phyloP scores from a whole-genome alignment of 1,140 invertebrate species.

The Colletes gigas region DNA sequence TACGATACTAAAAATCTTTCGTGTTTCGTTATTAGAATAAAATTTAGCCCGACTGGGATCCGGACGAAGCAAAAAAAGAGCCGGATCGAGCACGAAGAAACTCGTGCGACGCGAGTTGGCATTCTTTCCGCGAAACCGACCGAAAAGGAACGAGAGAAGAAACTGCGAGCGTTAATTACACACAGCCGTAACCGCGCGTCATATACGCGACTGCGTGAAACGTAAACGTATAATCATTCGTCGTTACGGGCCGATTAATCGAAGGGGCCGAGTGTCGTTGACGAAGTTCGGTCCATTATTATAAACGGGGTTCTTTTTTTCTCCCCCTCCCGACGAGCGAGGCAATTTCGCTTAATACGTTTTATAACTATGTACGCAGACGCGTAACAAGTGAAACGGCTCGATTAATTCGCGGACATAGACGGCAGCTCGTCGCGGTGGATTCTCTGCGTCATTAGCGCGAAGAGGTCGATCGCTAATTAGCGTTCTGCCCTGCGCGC shows the following conservation, averaged over 20 bases:
- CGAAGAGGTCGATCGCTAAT: slow-evolving; percentile 33
- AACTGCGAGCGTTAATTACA: slow-evolving; percentile 28
- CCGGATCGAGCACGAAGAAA: too few relatives aligned
- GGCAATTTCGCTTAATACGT: slow-evolving; percentile 31
- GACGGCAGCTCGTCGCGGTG: slow-evolving; percentile 2
- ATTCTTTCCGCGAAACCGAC: too few relatives aligned
- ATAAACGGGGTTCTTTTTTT: slow-evolving; percentile 3
- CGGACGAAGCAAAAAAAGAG: too few relatives aligned
- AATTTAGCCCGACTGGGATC: too few relatives aligned
- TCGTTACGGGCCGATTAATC: slow-evolving; percentile 44
- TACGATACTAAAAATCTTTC: too few relatives aligned
- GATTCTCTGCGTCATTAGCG: slow-evolving; percentile 45
- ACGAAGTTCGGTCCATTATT: slow-evolving; percentile 3
- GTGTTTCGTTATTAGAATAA: too few relatives aligned
- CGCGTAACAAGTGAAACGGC: slow-evolving; percentile 15
- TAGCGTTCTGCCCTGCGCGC: slow-evolving; percentile 5
- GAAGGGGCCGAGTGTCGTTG: slow-evolving; percentile 24
- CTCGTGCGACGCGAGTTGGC: too few relatives aligned
- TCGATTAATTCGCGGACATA: slow-evolving; percentile 38
- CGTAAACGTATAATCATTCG: slow-evolving; percentile 44
- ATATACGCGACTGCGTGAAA: not conserved
- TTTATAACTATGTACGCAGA: slow-evolving; percentile 19
- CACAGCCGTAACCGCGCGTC: not conserved
- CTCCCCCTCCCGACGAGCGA: not conserved
- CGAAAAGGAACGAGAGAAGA: too few relatives aligned